These are phyloP conservation scores for Venusia cambrica DNA, from an alignment of 2,888 invertebrate genomes.

Conservation along the genomic window DNA sequence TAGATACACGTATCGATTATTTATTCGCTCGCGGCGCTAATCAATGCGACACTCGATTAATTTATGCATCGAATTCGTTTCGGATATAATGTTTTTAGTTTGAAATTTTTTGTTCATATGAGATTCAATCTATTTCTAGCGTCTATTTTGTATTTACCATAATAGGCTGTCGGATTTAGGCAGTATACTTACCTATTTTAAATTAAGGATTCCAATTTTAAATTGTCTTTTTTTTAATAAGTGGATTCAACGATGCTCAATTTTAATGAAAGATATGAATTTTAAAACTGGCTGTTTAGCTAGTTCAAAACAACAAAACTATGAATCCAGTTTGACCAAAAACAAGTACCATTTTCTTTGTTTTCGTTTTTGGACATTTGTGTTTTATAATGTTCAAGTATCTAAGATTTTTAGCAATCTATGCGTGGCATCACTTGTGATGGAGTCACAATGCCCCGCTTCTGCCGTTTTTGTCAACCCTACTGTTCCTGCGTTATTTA, in stretches of 20 bases:
- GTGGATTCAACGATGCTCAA: too few species aligned
- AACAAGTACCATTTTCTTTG: conserved; percentile 11
- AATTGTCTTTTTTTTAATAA: not conserved
- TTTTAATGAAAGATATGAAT: too few species aligned
- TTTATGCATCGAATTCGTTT: conserved; percentile 55
- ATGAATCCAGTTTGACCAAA: not conserved
- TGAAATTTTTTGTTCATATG: conserved; percentile 30
- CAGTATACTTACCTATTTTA: not conserved
- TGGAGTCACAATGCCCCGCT: conserved; percentile 52
- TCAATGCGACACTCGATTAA: conserved; percentile 61
- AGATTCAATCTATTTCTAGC: conserved; percentile 14
- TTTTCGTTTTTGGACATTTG: conserved; percentile 9
- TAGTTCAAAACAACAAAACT: too few species aligned
- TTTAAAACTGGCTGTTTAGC: too few species aligned
- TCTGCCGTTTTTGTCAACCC: conserved; percentile 51
- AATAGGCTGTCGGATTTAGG: conserved; percentile 6
- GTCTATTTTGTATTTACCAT: conserved; percentile 8
- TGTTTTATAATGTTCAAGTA: conserved; percentile 1
- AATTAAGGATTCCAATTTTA: conserved; percentile 4
- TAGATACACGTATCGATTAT: conserved; percentile 54
- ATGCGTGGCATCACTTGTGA: conserved; percentile 29
- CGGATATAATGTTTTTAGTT: conserved; percentile 38
- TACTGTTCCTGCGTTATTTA: conserved; percentile 50
- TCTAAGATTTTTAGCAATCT: conserved; percentile 22
- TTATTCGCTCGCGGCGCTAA: conserved; percentile 67